A percentile compares a stretch with the other conserved stretches of the same genome.
Evolutionary conservation across 2,888 invertebrate genomes (phyloP).

Genomic region (Napeogenes sylphis): DNA sequence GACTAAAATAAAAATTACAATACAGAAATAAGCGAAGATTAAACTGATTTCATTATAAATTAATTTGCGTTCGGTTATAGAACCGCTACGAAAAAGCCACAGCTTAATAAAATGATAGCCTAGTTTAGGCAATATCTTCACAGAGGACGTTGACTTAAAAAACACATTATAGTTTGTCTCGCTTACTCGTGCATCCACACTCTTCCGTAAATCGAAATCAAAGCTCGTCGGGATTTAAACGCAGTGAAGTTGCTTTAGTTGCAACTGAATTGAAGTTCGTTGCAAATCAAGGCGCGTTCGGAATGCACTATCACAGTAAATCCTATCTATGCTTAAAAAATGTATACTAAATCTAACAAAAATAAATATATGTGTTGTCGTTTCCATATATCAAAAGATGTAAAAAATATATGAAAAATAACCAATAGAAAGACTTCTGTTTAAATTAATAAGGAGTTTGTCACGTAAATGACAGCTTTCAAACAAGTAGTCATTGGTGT

Average conservation of each 20-base stretch:
- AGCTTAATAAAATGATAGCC: conserved; percentile 55
- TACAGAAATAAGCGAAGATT: neutral
- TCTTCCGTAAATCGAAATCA: conserved; percentile 78
- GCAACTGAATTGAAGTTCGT: conserved; percentile 52
- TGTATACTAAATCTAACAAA: neutral
- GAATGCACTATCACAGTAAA: conserved; percentile 33
- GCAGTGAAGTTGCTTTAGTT: conserved; percentile 58
- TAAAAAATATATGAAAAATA: neutral
- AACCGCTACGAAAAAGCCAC: conserved; percentile 46
- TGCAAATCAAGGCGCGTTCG: conserved; percentile 51
- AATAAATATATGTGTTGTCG: neutral
- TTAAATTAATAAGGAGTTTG: neutral
- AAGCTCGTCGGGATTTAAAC: conserved; percentile 73
- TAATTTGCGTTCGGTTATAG: conserved; percentile 23
- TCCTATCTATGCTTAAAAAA: neutral
- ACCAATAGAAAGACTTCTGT: neutral
- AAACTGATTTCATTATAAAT: conserved; percentile 13
- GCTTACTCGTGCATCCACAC: conserved; percentile 59
- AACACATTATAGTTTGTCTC: conserved; percentile 56
- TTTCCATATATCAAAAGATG: neutral
- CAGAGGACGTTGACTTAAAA: conserved; percentile 73
- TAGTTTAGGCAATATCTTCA: conserved; percentile 61
- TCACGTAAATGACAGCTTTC: conserved; percentile 36
- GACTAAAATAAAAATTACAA: neutral
- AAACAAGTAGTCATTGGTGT: conserved; percentile 19